phyloP scores from a whole-genome alignment of 1,140 invertebrate genomes.

The Apocrypta bakeri region DNA sequence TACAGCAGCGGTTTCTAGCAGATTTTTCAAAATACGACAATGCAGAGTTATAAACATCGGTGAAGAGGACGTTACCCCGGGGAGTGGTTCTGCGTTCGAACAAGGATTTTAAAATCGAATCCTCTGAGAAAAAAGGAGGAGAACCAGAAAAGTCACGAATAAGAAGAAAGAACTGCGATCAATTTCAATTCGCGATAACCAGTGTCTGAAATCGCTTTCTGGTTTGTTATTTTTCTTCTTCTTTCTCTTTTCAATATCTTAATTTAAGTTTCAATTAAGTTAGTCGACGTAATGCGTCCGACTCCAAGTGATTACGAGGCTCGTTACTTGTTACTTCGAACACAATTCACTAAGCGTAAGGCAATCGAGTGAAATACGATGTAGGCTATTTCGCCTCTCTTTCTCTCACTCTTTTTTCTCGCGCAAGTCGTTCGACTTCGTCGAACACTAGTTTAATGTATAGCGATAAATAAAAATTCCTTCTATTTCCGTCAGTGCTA shows the following conservation, averaged over 20 bases:
- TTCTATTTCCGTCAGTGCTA: no score
- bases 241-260: background rate
- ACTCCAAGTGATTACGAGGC: background rate
- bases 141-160: no score
- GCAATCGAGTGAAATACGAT: background rate
- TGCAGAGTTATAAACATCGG: background rate
- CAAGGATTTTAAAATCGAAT: no score
- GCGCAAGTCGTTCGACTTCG: background rate
- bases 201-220: no score
- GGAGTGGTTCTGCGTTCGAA: background rate
- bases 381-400: background rate
- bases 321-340: slow-evolving; percentile 12
- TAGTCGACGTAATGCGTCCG: no score
- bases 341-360: background rate
- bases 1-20: background rate
- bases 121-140: no score
- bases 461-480: slow-evolving; percentile 10
- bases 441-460: background rate
- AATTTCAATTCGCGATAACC: no score
- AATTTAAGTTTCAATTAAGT: background rate
- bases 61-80: background rate
- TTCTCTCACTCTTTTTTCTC: background rate
- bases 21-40: background rate
- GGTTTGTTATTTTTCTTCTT: no score
- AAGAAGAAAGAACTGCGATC: no score